Conservation (phyloP, 1,140 invertebrate species). For the Monochamus saltuarius region DNA sequence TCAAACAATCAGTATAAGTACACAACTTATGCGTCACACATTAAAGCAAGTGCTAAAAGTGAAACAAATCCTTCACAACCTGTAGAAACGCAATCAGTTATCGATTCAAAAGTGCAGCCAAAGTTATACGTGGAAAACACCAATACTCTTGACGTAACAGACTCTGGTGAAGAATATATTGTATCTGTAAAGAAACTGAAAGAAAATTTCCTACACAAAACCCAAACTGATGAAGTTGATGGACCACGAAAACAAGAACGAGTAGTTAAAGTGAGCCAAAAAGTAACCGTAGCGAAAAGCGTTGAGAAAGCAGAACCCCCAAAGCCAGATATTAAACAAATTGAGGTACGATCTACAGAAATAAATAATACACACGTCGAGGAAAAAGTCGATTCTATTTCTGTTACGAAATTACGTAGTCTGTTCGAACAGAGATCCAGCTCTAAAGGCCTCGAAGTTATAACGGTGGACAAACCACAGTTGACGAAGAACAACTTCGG, state of each 20-base stretch:
- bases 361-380: not conserved
- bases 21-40: not conserved
- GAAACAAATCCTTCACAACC: too few species aligned
- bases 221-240: not conserved
- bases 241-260: not conserved
- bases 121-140: not conserved
- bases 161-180: not conserved
- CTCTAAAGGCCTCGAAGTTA: too few species aligned
- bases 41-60: not conserved
- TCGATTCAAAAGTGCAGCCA: too few species aligned
- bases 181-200: slow-evolving; percentile 1
- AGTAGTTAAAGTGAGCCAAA: not conserved
- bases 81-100: too few species aligned
- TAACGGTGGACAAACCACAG: too few species aligned
- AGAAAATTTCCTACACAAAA: not conserved
- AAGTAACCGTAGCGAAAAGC: not conserved
- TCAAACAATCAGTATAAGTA: not conserved
- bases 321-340: not conserved
- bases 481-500: too few species aligned
- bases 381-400: not conserved
- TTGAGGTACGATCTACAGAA: not conserved
- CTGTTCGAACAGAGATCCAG: not conserved
- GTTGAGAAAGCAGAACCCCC: not conserved
- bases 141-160: not conserved
- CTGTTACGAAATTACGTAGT: not conserved